A percentile compares a stretch with the other conserved stretches of the same genome.
phyloP scores from a whole-genome alignment of 1,140 invertebrate genomes.

The Drosophila elegans region DNA sequence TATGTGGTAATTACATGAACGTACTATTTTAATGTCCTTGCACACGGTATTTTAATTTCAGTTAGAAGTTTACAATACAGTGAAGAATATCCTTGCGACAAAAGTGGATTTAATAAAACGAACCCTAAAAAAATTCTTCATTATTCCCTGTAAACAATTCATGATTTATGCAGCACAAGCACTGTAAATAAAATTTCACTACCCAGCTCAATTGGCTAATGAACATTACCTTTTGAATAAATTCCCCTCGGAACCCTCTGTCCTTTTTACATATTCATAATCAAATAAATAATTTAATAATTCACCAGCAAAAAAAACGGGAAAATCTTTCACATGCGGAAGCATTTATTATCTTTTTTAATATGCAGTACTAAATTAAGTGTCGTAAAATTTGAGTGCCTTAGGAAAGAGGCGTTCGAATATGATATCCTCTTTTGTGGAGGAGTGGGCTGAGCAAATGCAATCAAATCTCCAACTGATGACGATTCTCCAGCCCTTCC shows the following conservation, averaged over 20 bases:
- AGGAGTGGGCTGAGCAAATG: conserved; percentile 46
- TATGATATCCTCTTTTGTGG: conserved; percentile 25
- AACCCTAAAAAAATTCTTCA: not conserved
- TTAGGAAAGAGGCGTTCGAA: conserved; percentile 15
- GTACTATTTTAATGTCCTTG: too few relatives aligned
- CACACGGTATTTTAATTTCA: too few relatives aligned
- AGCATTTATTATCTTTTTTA: conserved; percentile 66
- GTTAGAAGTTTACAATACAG: too few relatives aligned
- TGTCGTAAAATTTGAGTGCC: conserved; percentile 68
- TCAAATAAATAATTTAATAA: conserved; percentile 69
- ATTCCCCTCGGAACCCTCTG: not conserved
- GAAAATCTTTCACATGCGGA: conserved; percentile 34
- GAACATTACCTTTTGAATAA: conserved; percentile 31
- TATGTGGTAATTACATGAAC: too few relatives aligned
- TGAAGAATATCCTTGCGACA: too few relatives aligned
- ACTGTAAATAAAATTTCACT: conserved; percentile 27
- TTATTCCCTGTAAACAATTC: not conserved
- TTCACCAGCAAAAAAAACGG: conserved; percentile 41
- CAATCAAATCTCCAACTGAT: conserved; percentile 76
- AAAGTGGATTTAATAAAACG: too few relatives aligned
- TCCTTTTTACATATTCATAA: conserved; percentile 54
- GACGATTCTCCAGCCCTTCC: conserved; percentile 34
- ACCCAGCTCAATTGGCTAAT: conserved; percentile 8
- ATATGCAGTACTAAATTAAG: conserved; percentile 63
- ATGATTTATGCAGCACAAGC: conserved; percentile 6